Evolutionary conservation across 2,113 vertebrate species (phyloP).

Genomic region (Chaenogobius annularis): DNA sequence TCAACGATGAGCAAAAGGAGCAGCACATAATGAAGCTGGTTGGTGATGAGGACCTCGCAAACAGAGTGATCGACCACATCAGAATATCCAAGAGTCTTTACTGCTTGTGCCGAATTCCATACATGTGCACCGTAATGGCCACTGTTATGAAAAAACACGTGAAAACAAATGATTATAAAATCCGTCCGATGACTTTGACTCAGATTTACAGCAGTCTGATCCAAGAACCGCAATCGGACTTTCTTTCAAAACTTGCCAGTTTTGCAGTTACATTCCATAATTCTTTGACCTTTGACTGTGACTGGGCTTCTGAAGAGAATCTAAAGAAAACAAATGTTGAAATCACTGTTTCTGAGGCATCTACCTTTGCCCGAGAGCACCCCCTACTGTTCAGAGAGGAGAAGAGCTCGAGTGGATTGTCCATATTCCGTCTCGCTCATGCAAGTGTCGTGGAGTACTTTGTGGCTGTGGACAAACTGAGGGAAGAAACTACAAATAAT

Average conservation of each 20-base stretch:
- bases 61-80: constrained; percentile 42
- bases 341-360: constrained; percentile 35
- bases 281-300: not conserved
- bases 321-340: not conserved
- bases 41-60: constrained; percentile 6
- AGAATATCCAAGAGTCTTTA: constrained; percentile 45
- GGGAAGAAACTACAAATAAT: fast-evolving
- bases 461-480: constrained; percentile 27
- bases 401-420: constrained; percentile 15
- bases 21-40: constrained; percentile 31
- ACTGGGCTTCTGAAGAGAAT: constrained; percentile 23
- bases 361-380: constrained; percentile 18
- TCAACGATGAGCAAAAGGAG: constrained; percentile 48
- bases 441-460: constrained; percentile 49
- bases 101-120: constrained; percentile 48
- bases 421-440: constrained; percentile 52
- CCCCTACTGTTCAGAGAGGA: constrained; percentile 50
- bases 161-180: constrained; percentile 13
- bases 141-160: constrained; percentile 32
- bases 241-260: constrained; percentile 32
- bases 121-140: constrained; percentile 47
- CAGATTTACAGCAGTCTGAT: constrained; percentile 25
- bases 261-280: no score
- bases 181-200: constrained; percentile 35
- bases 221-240: not conserved